Evolutionary conservation across 2,113 vertebrate species (phyloP).

Genomic region (Amazona vittata): DNA sequence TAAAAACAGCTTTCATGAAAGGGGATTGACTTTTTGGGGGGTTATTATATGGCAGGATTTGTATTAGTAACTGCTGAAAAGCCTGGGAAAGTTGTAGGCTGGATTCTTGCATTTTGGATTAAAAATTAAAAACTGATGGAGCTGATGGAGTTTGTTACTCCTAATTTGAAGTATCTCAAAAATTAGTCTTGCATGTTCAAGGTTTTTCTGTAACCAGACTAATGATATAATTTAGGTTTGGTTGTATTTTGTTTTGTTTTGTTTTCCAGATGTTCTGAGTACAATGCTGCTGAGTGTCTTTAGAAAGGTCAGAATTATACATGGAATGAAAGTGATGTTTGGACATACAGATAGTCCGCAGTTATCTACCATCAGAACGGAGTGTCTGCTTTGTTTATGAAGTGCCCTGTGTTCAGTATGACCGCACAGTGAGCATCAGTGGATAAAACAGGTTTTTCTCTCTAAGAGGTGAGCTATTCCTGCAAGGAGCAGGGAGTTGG

Average conservation of each 20-base stretch:
- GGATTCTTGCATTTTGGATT: not conserved
- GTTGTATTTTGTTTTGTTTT: not conserved
- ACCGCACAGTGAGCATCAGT: not conserved
- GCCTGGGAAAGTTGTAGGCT: not conserved
- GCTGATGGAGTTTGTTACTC: not conserved
- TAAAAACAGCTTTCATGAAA: not conserved
- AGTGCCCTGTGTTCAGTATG: not conserved
- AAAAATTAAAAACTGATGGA: not conserved
- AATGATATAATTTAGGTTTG: not conserved
- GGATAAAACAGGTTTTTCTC: not conserved
- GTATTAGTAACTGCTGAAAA: not conserved
- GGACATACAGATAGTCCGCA: not conserved
- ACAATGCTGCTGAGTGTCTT: not conserved
- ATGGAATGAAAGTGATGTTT: not conserved
- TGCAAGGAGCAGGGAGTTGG: not conserved
- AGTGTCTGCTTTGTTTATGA: not conserved
- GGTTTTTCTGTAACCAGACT: not conserved
- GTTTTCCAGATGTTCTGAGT: not conserved
- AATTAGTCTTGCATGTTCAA: not conserved
- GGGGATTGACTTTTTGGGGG: not conserved
- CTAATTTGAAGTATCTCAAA: not conserved
- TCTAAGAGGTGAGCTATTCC: not conserved
- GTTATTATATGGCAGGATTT: not conserved
- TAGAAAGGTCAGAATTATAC: not conserved
- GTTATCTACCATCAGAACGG: fast-evolving